Evolutionary conservation across 2,113 vertebrate genomes (phyloP), one percentile per base, ranked within the genome.

Genomic region (Bambusicola thoracicus): DNA sequence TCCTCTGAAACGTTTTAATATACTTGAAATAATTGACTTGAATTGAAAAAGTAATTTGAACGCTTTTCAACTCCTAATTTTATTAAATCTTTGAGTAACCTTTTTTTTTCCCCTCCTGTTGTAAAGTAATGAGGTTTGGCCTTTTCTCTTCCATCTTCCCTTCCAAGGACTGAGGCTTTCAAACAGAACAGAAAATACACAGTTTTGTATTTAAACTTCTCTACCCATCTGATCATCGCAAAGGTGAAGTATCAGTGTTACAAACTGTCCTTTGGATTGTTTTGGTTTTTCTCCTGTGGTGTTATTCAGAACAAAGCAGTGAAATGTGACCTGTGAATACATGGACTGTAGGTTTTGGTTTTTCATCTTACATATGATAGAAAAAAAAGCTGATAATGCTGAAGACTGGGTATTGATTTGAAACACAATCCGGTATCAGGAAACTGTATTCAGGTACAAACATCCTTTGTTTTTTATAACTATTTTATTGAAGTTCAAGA

Each of bases 11-110:
- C 69, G 1, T 97, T 98, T 98, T 98, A 97, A 97, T 98, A 97
- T 97, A 97, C 97, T 97, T 97, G 97, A 97, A 98, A 97, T 94
- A 95, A 95, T 92, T 96, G 95, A 98, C 97, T 98, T 97, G 97
- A 97, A 94, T 95, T 89, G 93, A 86, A 93, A 80, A 95, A 96
- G 90, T 94, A 93, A 96, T 97, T 97, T 95, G 94, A 97, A 95
- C 92, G 88, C 96, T 97, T 98, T 97, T 97, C 95, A 97, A 9
- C 96, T 97, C 87, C 92, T 97, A 95, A 94, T 97, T 98, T 97
- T 97, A 97, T 97, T 96, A 94, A 97, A 97, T 97, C 89, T 93
- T 94, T 89, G 91, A 94, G 94, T 83, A 96, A 98, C 94, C 92
- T 94, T 70, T 44, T 21, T 93, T 74, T 97, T 95, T 92, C 69